phyloP scores from a whole-genome alignment of 1,140 invertebrate genomes.

The Magallana gigas region DNA sequence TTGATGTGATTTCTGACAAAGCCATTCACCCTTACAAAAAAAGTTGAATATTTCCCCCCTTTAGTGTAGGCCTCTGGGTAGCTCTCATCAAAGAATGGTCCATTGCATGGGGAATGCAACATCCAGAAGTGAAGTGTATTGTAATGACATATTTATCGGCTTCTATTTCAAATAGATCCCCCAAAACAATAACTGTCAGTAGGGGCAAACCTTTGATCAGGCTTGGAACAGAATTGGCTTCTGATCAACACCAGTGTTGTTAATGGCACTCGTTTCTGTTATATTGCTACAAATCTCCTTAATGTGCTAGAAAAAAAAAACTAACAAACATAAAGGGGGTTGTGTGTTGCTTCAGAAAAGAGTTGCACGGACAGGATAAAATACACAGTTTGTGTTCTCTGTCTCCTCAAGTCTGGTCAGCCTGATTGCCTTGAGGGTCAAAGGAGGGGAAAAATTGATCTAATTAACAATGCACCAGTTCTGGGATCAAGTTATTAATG shows the following conservation, averaged over 20 bases:
- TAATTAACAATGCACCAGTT: too few relatives aligned
- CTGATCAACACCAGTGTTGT: constrained; percentile 11
- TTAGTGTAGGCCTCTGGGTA: background rate
- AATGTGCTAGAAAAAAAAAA: constrained; percentile 22
- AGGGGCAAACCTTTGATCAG: constrained; percentile 32
- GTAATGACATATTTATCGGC: constrained; percentile 28
- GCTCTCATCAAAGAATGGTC: background rate
- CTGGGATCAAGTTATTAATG: too few relatives aligned
- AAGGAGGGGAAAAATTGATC: background rate
- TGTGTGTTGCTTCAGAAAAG: constrained; percentile 29
- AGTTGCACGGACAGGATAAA: background rate
- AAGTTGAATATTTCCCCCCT: background rate
- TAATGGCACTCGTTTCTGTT: constrained; percentile 10
- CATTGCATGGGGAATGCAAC: constrained; percentile 2
- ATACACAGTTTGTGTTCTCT: constrained; percentile 8
- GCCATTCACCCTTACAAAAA: too few relatives aligned
- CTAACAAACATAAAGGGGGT: constrained; percentile 33
- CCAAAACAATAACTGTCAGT: constrained; percentile 28
- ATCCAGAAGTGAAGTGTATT: constrained; percentile 13
- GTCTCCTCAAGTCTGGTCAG: constrained; percentile 6
- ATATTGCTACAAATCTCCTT: constrained; percentile 36
- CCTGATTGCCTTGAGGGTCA: background rate
- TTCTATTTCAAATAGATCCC: background rate
- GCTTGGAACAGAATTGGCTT: constrained; percentile 12
- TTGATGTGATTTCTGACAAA: too few relatives aligned